Evolutionary conservation across 2,113 vertebrate species (phyloP).

Genomic region (Sturnus vulgaris): DNA sequence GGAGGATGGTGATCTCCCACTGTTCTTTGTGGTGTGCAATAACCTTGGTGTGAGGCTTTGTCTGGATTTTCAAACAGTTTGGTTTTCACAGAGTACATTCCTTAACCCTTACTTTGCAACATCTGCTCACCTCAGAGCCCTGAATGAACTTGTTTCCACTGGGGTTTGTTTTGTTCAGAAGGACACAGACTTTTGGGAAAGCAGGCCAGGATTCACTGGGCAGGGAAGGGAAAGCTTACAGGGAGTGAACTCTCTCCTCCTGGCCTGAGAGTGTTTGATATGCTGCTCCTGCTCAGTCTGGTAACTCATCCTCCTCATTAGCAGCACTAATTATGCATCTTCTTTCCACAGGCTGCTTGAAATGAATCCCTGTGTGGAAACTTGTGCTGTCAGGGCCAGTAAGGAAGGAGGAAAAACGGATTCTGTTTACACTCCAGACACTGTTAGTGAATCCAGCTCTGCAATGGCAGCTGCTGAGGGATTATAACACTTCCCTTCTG

Average conservation of each 20-base stretch:
- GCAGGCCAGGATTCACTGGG: background rate
- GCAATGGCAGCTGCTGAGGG: background rate
- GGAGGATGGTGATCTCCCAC: fast-evolving
- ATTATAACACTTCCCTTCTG: background rate
- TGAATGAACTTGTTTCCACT: background rate
- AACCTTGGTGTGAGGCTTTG: background rate
- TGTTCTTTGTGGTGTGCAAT: background rate
- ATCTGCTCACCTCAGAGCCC: background rate
- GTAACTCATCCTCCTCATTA: background rate
- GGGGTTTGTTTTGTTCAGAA: fast-evolving
- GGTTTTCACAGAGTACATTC: background rate
- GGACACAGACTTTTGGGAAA: background rate
- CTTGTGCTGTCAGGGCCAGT: background rate
- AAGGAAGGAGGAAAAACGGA: background rate
- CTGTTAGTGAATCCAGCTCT: background rate
- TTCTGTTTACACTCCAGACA: background rate
- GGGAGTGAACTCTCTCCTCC: background rate
- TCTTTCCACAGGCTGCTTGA: background rate
- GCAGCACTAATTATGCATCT: background rate
- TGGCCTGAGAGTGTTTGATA: background rate
- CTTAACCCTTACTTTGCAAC: background rate
- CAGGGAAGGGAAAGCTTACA: background rate
- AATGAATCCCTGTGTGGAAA: background rate
- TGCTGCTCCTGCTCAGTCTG: background rate
- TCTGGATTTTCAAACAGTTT: background rate